A percentile compares a stretch with the other conserved stretches of the same genome.
Conservation (phyloP, 1,140 invertebrate species). For the Zophobas atratus region DNA sequence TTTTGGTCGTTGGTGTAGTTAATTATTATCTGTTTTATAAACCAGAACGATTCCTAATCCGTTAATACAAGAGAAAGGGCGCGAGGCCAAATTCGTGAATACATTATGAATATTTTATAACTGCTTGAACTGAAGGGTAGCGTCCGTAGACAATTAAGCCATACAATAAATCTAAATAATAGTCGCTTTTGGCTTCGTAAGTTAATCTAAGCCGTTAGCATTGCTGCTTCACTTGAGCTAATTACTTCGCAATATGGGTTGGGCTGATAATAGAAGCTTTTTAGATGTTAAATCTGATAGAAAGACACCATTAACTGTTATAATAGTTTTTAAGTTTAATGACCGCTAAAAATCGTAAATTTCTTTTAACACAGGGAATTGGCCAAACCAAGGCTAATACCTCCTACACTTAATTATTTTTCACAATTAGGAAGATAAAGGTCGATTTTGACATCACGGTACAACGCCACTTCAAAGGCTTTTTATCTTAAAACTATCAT, state of each 20-base stretch:
- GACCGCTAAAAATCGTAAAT: conserved; percentile 12
- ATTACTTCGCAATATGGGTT: conserved; percentile 54
- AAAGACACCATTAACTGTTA: neutral
- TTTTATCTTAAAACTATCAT: conserved; percentile 30
- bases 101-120: conserved; percentile 57
- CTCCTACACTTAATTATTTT: conserved; percentile 23
- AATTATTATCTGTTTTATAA: conserved; percentile 19
- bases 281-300: conserved; percentile 47
- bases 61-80: conserved; percentile 41
- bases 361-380: conserved; percentile 25
- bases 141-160: conserved; percentile 56
- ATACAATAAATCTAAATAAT: conserved; percentile 58
- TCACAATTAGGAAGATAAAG: conserved; percentile 41
- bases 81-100: conserved; percentile 45
- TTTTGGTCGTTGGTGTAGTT: neutral
- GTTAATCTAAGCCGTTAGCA: conserved; percentile 52
- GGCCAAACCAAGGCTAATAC: conserved; percentile 1
- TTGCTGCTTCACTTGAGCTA: conserved; percentile 37
- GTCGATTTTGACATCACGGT: conserved; percentile 2
- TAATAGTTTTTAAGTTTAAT: conserved; percentile 5
- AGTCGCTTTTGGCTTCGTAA: conserved; percentile 51
- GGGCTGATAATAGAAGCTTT: conserved; percentile 41
- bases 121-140: conserved; percentile 52
- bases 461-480: conserved; percentile 13
- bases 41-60: conserved; percentile 14